Percentiles rank a stretch among this genome's conserved stretches.
These are phyloP conservation scores for Hyalella azteca DNA, from an alignment of 2,888 invertebrate genomes.

Conservation along the genomic window DNA sequence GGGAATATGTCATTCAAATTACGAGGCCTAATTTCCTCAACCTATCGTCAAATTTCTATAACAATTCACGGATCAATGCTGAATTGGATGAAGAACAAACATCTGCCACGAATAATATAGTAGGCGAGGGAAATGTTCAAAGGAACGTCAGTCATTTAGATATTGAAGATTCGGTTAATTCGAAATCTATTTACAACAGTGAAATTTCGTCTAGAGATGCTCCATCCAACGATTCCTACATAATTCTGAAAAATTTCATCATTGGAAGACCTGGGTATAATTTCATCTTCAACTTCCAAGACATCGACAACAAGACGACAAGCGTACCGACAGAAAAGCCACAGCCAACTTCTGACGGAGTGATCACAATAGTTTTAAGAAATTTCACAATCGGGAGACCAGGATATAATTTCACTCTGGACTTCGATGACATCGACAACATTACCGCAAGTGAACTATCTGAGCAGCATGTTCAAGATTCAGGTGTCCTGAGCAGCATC, in stretches of 20 bases:
- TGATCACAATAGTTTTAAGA: no score
- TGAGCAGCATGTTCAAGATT: background rate
- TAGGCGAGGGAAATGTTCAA: no score
- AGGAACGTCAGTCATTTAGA: no score
- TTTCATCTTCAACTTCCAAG: background rate
- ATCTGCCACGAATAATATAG: no score
- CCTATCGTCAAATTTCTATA: background rate
- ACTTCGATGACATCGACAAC: slow-evolving; percentile 17
- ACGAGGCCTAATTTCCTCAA: slow-evolving; percentile 10
- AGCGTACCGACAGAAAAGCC: background rate
- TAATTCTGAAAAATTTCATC: background rate
- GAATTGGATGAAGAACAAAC: no score
- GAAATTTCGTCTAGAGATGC: background rate
- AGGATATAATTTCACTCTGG: background rate
- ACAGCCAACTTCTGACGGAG: background rate
- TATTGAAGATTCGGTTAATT: no score
- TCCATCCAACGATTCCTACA: background rate
- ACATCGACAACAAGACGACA: background rate
- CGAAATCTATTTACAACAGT: no score
- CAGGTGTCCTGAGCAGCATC: background rate
- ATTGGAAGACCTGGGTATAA: background rate
- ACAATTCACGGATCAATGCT: no score
- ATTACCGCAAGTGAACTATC: background rate
- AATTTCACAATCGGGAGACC: slow-evolving; percentile 4
- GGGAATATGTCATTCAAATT: background rate